Evolutionary conservation across 2,888 invertebrate genomes (phyloP).

Genomic region (Criorhina ranunculi): DNA sequence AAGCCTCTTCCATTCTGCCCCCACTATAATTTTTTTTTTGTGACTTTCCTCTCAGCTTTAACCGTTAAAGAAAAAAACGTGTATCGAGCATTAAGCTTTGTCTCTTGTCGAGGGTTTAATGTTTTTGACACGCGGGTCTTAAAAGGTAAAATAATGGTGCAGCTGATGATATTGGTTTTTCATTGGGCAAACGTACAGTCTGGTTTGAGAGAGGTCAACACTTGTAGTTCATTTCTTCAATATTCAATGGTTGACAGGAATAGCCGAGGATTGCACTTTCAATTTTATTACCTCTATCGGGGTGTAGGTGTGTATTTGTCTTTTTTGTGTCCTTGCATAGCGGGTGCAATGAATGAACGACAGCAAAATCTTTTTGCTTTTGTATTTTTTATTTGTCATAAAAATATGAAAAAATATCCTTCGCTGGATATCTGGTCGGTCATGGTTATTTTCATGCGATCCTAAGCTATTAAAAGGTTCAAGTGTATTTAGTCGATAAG

Average conservation of each 20-base stretch:
- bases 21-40: background rate
- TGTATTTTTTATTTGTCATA: slow-evolving; percentile 4
- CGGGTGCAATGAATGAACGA: slow-evolving; percentile 5
- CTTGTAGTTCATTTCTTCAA: slow-evolving; percentile 35
- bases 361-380: background rate
- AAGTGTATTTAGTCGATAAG: background rate
- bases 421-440: background rate
- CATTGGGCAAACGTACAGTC: slow-evolving; percentile 9
- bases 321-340: background rate
- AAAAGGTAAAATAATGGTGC: slow-evolving; percentile 46
- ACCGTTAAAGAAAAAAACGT: background rate
- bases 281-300: slow-evolving; percentile 17
- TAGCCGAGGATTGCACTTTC: slow-evolving; percentile 19
- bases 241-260: slow-evolving; percentile 20
- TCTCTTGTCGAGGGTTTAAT: slow-evolving; percentile 20
- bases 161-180: slow-evolving; percentile 41
- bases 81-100: slow-evolving; percentile 8
- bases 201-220: slow-evolving; percentile 15
- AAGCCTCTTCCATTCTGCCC: too few species aligned
- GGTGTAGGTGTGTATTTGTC: background rate
- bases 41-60: background rate
- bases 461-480: slow-evolving; percentile 21
- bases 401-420: background rate
- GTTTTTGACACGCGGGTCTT: slow-evolving; percentile 40
- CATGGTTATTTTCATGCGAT: slow-evolving; percentile 30